Evolutionary conservation across 2,888 invertebrate species (phyloP), one percentile per base, ranked within the genome.

Genomic region (Liopterus haemorrhoidalis): DNA sequence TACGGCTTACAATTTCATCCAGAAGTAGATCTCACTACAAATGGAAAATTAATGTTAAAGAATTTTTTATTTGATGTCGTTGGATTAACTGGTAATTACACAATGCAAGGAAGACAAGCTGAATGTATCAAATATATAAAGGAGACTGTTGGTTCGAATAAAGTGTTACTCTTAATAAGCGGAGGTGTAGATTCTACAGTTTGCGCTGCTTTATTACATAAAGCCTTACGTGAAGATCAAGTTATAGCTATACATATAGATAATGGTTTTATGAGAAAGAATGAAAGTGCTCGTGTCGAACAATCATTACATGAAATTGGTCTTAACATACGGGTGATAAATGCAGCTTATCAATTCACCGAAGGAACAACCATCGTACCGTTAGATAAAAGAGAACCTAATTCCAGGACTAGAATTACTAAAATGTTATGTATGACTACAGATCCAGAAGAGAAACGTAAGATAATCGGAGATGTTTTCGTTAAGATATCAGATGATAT

Each of bases 181-280:
- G 99, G 99, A 14, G 99, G 99, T 18, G 99, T 99, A 4, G 99
- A 99, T 71, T 99, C 97, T 1, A 93, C 97, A n/a, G 99, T 99
- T 6, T 99, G 97, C 72, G 96, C 96, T 18, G 96, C 96, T 15
- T 72, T 99, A 49, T 73, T 99, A 40, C 84, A 90, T 66, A 86
- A 86, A 65, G 94, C 97, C 6, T 74, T 99, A 37, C 78, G 81
- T 48, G 83, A 85, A 57, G 86, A 89, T 59, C 92, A 94, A 69
- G 83, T 99, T 47, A 90, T 96, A 60, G 96, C 96, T 19, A 78
- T 97, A 53, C 97, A 99, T 71, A 91, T 99, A 59, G 96, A 99
- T 69, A 97, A 99, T 67, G 99, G 99, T 41, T 99, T 97, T 67
- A 95, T 99, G 95, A 79, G 97, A 53, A 92, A 93, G 69, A 82